Base-by-base conservation (phyloP, 1,140 invertebrate genomes). In the Anoplolepis gracilipes region DNA sequence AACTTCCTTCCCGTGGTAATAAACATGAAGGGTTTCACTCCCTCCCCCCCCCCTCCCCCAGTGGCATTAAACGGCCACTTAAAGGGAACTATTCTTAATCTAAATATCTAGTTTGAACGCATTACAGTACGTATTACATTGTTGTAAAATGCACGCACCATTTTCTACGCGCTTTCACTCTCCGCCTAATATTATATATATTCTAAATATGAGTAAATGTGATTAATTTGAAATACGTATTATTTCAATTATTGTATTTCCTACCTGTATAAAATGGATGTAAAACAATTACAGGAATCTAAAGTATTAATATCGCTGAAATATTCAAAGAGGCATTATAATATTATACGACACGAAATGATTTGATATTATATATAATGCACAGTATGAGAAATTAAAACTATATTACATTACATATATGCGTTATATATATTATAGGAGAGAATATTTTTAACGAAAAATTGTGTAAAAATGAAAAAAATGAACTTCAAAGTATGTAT, bases 381-480 rank as follows among this genome's bases (percentile, higher is more conserved):
- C n/a, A n/a, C n/a, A n/a, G 57, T 79, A 42, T 42, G 46, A 16
- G 53, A 82, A 82, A 73, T 82, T 73, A 73, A 82, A 82, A 72
- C 67, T 57, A 82, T 25, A 69, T 70, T 81, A 57, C 22, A 57
- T 42, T 53, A 82, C 36, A 22, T 42, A 33, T 16, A 36, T 30
- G 4, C 19, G 46, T 49, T 49, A 49, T 79, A 67, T 53, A 7
- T 10, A 4, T 67, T 65, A 33, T 19, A 33, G 19, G 16, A 33
- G 16, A 19, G 19, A 64, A 33, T 33, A 36, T 65, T 65, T 2
- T 65, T 49, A 46, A 25, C 16, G 42, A 4, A 53, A 70, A 49
- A 70, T 49, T 25, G 22, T 19, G 42, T 25, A 25, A 70, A 16
- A 13, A 16, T 16, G 16, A 49, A 49, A 28, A 28, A 46, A 49